phyloP scores from a whole-genome alignment of 2,113 vertebrate genomes.

The Vulpes vulpes region DNA sequence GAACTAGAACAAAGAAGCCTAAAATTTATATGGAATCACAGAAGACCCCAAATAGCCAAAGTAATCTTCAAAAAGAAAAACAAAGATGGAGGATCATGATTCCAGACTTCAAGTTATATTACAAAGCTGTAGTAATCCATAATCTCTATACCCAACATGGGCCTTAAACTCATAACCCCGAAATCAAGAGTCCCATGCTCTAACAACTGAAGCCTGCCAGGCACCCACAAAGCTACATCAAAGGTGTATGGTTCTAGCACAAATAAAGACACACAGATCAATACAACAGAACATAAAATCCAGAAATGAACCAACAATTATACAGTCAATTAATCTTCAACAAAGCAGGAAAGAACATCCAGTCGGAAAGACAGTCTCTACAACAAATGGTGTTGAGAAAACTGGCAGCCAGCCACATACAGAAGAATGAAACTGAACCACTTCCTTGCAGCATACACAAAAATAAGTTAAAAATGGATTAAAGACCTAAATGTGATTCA shows the following conservation, averaged over 20 bases:
- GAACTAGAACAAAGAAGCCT: neutral
- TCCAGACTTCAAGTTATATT: neutral
- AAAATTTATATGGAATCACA: neutral
- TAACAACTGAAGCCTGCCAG: neutral
- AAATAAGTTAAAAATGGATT: neutral
- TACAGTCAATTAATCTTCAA: neutral
- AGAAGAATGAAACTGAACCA: neutral
- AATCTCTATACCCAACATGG: neutral
- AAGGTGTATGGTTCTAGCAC: neutral
- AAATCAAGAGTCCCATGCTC: neutral
- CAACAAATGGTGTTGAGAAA: neutral
- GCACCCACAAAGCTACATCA: neutral
- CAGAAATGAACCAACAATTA: neutral
- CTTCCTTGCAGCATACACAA: neutral
- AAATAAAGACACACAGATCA: neutral
- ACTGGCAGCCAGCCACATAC: neutral
- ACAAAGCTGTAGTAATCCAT: neutral
- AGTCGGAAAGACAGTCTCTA: neutral
- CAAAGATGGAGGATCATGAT: neutral
- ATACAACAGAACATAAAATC: neutral
- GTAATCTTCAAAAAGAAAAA: neutral
- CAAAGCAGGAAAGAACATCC: neutral
- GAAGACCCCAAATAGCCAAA: neutral
- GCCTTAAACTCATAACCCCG: neutral
- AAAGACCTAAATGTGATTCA: neutral